Base-by-base conservation (phyloP, 2,113 vertebrate species). In the Engraulis encrasicolus region DNA sequence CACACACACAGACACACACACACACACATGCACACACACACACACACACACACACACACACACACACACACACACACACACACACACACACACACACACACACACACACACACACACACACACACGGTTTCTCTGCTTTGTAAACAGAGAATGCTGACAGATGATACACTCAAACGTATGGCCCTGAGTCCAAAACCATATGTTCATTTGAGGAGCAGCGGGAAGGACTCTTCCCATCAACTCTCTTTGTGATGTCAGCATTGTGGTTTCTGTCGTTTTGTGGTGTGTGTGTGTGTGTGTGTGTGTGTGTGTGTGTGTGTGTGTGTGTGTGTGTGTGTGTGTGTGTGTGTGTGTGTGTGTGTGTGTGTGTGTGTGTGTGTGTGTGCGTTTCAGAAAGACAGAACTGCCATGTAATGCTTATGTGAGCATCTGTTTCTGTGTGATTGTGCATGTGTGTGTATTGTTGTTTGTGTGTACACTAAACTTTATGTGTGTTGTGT, bases 281-380 rank as follows among this genome's bases (percentile, higher is more conserved):
- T 2, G 23, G 61, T 31, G 27, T 71, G 27, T 34, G 61, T 34
- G 27, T 34, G 34, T n/a, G 15, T 36, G 50, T 38, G 23, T 7
- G n/a, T 40, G 61, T 71, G 23, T 71, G 61, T 23, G 52, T 52
- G 17, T 52, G 50, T 14, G 50, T 52, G 50, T 52, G 1, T 66
- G 58, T 66, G 58, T 66, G 58, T 1, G 20, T 12, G n/a, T 1
- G 45, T 58, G 37, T 66, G 54, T 78, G 19, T 31, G 19, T 83
- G 38, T 20, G 79, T 84, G 85, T 36, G 81, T 27, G 80, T 14
- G 86, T 50, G 82, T 77, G 71, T 81, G 86, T 86, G 80, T 31
- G 34, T 23, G 49, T 34, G 23, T 37, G 7, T 23, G 27, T 50
- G 50, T 27, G 23, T 17, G 12, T 66, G 84, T 88, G 80, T 81